A percentile compares a stretch with the other conserved stretches of the same genome.
Conservation (phyloP, 2,113 vertebrate species). For the Coregonus clupeaformis region DNA sequence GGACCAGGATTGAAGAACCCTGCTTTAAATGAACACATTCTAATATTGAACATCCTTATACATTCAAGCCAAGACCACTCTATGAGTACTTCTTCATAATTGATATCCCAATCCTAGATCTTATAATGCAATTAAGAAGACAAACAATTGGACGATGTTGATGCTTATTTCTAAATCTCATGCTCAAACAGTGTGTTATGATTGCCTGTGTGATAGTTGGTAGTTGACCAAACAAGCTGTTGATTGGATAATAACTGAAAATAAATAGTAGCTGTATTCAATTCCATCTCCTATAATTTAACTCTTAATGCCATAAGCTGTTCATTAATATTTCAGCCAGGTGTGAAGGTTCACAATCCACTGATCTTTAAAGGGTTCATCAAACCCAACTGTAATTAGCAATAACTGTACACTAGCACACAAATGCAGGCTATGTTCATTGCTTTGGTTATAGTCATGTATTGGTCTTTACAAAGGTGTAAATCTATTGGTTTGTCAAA, state of each 20-base stretch:
- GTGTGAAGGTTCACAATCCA: conserved; percentile 48
- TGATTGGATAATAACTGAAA: conserved; percentile 40
- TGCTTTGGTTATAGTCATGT: background rate
- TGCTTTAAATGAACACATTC: conserved; percentile 4
- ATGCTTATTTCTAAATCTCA: conserved; percentile 22
- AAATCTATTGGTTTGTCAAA: background rate
- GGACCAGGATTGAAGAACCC: too few relatives aligned
- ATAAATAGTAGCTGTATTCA: conserved; percentile 52
- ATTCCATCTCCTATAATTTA: conserved; percentile 52
- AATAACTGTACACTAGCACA: background rate
- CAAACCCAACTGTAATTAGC: conserved; percentile 11
- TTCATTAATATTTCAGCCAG: conserved; percentile 59
- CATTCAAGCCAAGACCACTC: conserved; percentile 26
- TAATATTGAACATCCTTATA: conserved; percentile 22
- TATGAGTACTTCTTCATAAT: conserved; percentile 2
- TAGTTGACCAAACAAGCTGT: conserved; percentile 23
- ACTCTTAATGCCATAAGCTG: conserved; percentile 39
- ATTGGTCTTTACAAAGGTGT: background rate
- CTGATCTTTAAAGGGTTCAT: conserved; percentile 16
- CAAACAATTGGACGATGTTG: conserved; percentile 31
- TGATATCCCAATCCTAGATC: background rate
- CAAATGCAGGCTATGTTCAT: background rate
- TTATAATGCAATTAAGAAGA: conserved; percentile 8
- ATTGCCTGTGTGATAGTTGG: conserved; percentile 19
- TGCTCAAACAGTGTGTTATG: conserved; percentile 29